Conservation (phyloP, 1,140 invertebrate genomes). For the Pseudomyrmex pallidus region DNA sequence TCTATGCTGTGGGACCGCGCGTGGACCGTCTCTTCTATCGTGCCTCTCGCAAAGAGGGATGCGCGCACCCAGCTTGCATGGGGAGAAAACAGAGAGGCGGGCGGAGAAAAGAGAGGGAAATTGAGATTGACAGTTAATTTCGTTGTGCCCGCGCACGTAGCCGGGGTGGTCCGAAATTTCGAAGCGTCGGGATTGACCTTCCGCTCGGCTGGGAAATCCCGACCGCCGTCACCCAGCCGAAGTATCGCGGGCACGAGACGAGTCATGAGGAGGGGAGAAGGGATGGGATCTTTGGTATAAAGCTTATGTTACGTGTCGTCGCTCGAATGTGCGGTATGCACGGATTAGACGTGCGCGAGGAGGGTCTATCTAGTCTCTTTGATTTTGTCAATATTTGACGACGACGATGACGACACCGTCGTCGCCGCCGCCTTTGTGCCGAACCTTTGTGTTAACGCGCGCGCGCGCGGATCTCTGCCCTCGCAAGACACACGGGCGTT, state of each 20-base stretch:
- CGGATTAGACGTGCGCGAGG: conserved; percentile 40
- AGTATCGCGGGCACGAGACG: conserved; percentile 59
- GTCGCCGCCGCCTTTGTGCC: neutral
- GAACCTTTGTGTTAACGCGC: neutral
- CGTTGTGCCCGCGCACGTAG: conserved; percentile 72
- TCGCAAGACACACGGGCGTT: conserved; percentile 1
- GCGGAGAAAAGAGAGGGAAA: conserved; percentile 74
- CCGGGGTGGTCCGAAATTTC: conserved; percentile 80
- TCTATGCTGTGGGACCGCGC: neutral
- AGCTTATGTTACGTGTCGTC: neutral
- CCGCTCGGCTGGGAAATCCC: conserved; percentile 77
- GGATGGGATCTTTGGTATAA: conserved; percentile 16
- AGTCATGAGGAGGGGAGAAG: neutral
- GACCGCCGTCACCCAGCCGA: conserved; percentile 43
- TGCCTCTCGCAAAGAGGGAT: conserved; percentile 22
- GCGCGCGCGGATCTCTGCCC: neutral
- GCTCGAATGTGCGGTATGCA: conserved; percentile 50
- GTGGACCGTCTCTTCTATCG: too few relatives aligned
- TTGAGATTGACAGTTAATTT: conserved; percentile 86
- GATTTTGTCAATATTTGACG: conserved; percentile 56
- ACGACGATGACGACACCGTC: neutral
- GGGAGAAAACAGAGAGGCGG: neutral
- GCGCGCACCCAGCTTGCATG: conserved; percentile 22
- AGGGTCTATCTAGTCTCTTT: neutral
- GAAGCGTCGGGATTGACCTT: conserved; percentile 82